Evolutionary conservation across 2,888 invertebrate species (phyloP), one percentile per base, ranked within the genome.

Genomic region (Syritta pipiens): DNA sequence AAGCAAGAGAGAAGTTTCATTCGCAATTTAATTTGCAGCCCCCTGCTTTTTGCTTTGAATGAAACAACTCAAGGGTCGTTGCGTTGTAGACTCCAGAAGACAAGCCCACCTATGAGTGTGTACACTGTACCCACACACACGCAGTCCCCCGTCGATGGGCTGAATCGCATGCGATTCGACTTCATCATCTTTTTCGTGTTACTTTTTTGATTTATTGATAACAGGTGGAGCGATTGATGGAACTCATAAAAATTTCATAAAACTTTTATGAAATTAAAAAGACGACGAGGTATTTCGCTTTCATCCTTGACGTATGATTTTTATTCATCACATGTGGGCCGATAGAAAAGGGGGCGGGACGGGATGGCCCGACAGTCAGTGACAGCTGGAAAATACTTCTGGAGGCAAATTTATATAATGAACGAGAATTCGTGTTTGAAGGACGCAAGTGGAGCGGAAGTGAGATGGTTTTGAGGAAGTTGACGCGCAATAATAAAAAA

Each of bases 231-330:
- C 69, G 57, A 59, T 69, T 76, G 76, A 63, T 76, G 69, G 51
- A 51, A 69, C 69, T 59, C 69, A 59, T 76, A 62, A 69, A 69
- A 76, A 59, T 51, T 69, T 62, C 62, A 63, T 37, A 37, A 57
- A 53, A 76, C 75, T 76, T 69, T 69, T 76, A 57, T 63, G 63
- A 69, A 76, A 76, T 76, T 69, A 76, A 69, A 72, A 63, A 57
- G 14, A 19, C 32, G 40, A 71, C 28, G 19, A 28, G 22, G 26
- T 42, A 24, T 51, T 46, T 26, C 9, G 28, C 28, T 59, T 44
- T 63, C 62, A 62, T 44, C 28, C 57, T 35, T 57, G 57, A 44
- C 44, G 57, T 76, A 19, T 14, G 35, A 59, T 74, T 51, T 53
- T 53, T 53, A 30, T 75, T 67, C 46, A 22, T 60, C 51, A 60